These are phyloP conservation scores for Alexandromys fortis DNA, from an alignment of 2,113 vertebrate species.

Conservation along the genomic window DNA sequence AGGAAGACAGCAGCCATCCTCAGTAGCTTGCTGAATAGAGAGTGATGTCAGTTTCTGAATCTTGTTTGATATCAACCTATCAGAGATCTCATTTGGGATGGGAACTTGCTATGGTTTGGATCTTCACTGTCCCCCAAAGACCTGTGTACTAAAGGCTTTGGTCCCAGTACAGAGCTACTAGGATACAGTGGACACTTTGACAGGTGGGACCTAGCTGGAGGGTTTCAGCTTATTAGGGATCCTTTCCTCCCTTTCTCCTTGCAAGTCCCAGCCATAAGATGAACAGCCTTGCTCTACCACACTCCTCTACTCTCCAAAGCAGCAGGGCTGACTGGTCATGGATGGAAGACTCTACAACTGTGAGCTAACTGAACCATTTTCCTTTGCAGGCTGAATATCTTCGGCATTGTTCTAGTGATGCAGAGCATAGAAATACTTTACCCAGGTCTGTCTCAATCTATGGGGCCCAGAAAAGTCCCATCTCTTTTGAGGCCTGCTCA, in stretches of 20 bases:
- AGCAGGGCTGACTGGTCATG: too few relatives aligned
- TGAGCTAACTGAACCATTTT: not conserved
- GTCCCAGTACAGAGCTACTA: not conserved
- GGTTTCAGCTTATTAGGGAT: not conserved
- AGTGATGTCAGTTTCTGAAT: not conserved
- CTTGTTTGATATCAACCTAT: not conserved
- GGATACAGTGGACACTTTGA: not conserved
- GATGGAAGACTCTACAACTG: not conserved
- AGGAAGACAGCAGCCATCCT: not conserved
- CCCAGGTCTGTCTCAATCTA: not conserved
- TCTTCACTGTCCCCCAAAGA: not conserved
- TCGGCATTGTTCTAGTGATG: not conserved
- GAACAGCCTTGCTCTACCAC: not conserved
- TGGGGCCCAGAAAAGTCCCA: not conserved
- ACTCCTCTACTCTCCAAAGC: not conserved
- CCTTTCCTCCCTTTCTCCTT: not conserved
- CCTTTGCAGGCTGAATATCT: not conserved
- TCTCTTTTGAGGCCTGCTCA: not conserved
- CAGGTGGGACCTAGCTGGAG: not conserved
- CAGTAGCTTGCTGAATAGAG: not conserved
- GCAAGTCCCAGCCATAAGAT: not conserved
- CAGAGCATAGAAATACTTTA: not conserved
- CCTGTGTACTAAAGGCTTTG: not conserved
- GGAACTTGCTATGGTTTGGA: not conserved
- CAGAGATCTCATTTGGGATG: accelerated